phyloP scores from a whole-genome alignment of 2,888 invertebrate species.

The Dione juno region DNA sequence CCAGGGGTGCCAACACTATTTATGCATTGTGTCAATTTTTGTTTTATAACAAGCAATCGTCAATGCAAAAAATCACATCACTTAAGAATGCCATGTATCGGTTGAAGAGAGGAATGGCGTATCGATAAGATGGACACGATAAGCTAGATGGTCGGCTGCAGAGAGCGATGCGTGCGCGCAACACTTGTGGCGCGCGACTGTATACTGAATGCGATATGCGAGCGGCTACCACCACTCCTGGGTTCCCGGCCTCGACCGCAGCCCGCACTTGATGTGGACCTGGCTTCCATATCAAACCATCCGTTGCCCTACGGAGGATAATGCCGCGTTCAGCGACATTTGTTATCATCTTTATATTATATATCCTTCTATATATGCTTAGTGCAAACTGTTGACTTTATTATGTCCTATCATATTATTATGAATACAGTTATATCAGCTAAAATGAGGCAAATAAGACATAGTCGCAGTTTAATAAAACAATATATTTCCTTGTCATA shows the following conservation, averaged over 20 bases:
- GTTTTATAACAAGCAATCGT: slow-evolving; percentile 59
- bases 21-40: slow-evolving; percentile 58
- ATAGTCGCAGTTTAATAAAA: neutral
- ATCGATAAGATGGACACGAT: slow-evolving; percentile 67
- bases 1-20: slow-evolving; percentile 42
- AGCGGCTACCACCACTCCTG: slow-evolving; percentile 64
- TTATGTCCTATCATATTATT: slow-evolving; percentile 47
- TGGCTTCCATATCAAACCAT: slow-evolving; percentile 73
- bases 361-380: slow-evolving; percentile 36
- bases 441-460: slow-evolving; percentile 24
- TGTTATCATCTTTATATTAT: slow-evolving; percentile 59
- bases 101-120: slow-evolving; percentile 59
- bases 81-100: slow-evolving; percentile 58
- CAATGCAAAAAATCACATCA: slow-evolving; percentile 60
- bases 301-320: slow-evolving; percentile 75
- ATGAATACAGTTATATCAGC: slow-evolving; percentile 40
- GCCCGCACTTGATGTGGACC: slow-evolving; percentile 67
- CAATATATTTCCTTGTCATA: neutral
- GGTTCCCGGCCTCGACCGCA: slow-evolving; percentile 75
- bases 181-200: slow-evolving; percentile 76
- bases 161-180: slow-evolving; percentile 71
- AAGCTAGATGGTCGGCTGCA: slow-evolving; percentile 57
- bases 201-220: slow-evolving; percentile 73
- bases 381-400: slow-evolving; percentile 49
- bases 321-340: slow-evolving; percentile 67